Conservation (phyloP, 2,113 vertebrate genomes). For the Corynorhinus townsendii region DNA sequence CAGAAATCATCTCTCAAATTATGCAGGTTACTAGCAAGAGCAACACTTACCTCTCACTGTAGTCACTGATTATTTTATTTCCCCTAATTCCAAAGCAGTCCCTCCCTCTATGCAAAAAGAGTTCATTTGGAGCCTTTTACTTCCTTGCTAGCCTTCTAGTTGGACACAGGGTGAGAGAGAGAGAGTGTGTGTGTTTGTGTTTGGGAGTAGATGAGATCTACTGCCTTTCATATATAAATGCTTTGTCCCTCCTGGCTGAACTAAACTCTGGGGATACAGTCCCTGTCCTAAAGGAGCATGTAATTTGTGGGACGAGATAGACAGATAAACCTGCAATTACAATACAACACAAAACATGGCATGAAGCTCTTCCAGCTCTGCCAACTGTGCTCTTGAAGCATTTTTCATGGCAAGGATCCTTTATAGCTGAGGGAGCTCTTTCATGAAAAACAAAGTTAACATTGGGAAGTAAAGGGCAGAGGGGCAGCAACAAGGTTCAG, state of each 20-base stretch:
- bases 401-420: neutral
- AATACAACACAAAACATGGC: neutral
- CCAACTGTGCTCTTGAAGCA: neutral
- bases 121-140: conserved; percentile 32
- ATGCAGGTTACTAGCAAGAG: neutral
- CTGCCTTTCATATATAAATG: neutral
- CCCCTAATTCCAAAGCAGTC: neutral
- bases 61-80: conserved; percentile 41
- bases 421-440: neutral
- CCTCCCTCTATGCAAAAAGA: conserved; percentile 18
- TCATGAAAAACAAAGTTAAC: neutral
- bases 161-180: neutral
- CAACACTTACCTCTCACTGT: neutral
- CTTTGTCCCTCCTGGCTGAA: neutral
- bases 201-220: neutral
- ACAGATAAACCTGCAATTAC: neutral
- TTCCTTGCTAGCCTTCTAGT: conserved; percentile 13
- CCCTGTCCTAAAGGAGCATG: neutral
- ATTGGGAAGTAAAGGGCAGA: neutral
- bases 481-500: neutral
- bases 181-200: neutral
- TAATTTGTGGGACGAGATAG: neutral
- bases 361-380: neutral
- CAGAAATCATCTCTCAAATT: conserved; percentile 33
- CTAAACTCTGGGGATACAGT: neutral